Evolutionary conservation across 2,113 vertebrate species (phyloP).

Genomic region (Gnathonemus longibarbis): DNA sequence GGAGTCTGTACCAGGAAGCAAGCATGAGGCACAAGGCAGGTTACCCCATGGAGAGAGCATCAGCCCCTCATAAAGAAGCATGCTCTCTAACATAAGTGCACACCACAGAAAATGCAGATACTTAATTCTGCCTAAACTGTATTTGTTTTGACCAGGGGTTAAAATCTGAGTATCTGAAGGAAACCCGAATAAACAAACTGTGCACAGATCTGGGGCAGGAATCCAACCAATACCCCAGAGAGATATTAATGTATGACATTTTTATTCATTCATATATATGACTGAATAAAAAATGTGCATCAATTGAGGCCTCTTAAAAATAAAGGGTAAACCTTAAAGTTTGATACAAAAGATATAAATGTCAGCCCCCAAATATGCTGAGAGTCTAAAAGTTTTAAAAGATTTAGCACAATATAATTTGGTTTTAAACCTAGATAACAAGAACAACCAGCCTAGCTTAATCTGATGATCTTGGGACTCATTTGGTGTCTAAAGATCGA

Average conservation of each 20-base stretch:
- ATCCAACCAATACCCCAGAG: background rate
- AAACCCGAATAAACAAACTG: background rate
- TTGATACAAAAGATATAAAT: background rate
- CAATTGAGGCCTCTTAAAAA: background rate
- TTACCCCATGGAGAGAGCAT: background rate
- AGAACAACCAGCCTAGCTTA: background rate
- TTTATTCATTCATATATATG: background rate
- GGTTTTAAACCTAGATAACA: background rate
- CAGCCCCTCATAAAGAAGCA: background rate
- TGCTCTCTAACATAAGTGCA: background rate
- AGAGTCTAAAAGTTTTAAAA: background rate
- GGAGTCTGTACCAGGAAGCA: background rate
- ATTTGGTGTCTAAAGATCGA: background rate
- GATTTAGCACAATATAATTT: background rate
- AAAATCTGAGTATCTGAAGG: background rate
- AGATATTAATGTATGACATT: background rate
- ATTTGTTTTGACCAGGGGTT: background rate
- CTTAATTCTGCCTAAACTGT: background rate
- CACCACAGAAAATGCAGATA: background rate
- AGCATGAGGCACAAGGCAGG: background rate
- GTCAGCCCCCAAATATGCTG: background rate
- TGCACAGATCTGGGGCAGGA: background rate
- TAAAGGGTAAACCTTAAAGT: background rate
- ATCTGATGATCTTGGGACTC: background rate
- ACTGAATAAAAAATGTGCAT: background rate